A percentile compares a stretch with the other conserved stretches of the same genome.
These are phyloP conservation scores for Antheraea assamensis DNA, from an alignment of 2,888 invertebrate species.

Conservation along the genomic window DNA sequence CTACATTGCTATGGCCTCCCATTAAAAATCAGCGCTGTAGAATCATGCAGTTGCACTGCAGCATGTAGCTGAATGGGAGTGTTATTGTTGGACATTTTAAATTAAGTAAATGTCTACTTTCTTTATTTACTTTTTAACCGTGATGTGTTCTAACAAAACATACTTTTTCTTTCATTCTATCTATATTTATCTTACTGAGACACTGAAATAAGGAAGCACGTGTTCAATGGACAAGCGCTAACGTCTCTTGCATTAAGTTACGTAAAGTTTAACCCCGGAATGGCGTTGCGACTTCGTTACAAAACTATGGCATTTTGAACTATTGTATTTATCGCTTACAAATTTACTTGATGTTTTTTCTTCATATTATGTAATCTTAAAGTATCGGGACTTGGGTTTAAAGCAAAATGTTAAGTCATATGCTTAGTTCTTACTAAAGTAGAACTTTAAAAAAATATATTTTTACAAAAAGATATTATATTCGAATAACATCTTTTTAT, in stretches of 20 bases:
- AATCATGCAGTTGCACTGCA: too few relatives aligned
- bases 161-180: too few relatives aligned
- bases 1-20: too few relatives aligned
- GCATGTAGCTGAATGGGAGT: too few relatives aligned
- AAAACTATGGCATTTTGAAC: conserved; percentile 14
- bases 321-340: conserved; percentile 2
- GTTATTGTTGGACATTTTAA: too few relatives aligned
- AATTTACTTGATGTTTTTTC: conserved; percentile 1
- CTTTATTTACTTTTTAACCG: too few relatives aligned
- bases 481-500: neutral
- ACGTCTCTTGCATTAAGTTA: neutral
- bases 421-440: neutral
- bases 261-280: conserved; percentile 11
- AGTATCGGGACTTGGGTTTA: neutral
- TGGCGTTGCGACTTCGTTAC: conserved; percentile 10
- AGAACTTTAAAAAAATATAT: too few relatives aligned
- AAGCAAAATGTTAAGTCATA: neutral
- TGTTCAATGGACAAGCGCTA: conserved; percentile 3
- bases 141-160: too few relatives aligned
- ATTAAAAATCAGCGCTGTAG: too few relatives aligned
- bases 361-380: neutral
- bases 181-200: neutral
- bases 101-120: too few relatives aligned
- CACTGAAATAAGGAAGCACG: neutral
- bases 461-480: neutral